Base-by-base conservation (phyloP, 2,888 invertebrate species). In the Cistogaster globosa region DNA sequence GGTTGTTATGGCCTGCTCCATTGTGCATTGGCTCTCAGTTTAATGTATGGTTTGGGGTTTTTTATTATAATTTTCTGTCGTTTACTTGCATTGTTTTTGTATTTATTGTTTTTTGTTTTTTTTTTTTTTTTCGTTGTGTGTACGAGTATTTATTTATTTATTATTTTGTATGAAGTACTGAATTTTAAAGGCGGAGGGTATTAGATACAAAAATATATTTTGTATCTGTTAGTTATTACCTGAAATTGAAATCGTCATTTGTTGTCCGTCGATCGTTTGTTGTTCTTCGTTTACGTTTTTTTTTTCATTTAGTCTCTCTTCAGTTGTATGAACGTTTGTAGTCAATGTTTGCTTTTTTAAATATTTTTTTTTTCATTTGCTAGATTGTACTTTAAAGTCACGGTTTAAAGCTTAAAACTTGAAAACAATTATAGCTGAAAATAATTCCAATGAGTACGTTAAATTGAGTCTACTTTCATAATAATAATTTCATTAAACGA, bases 151-250 rank as follows among this genome's bases (percentile, higher is more conserved):
- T 78, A 62, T 67, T 77, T 75, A 69, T 82, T 78, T 68, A 74
- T 69, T 83, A 42, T 57, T 79, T 60, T 75, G 78, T 77, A 67
- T 77, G 51, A 69, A 79, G 83, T 77, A 83, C 82, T 83, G 71
- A 82, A 82, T 65, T 82, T 76, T n/a, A 58, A 72, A 71, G 71
- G 75, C 78, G 78, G 74, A 82, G 85, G 75, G 78, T 75, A 85
- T 85, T 84, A 77, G 84, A 84, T 69, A 82, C 65, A 75, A 82
- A 85, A 78, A 82, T 85, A 57, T 74, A 81, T 84, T 84, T 84
- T 84, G 84, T 84, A 84, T 85, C 85, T 85, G 82, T 82, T 82
- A 82, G 85, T 82, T 85, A 83, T 86, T 86, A 86, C 86, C 86
- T 86, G 86, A 85, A 83, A 86, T 83, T 80, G 83, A 83, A 83